Base-by-base conservation (phyloP, 37 sponge, comb jelly and placozoan species). In the Cladorhizidae sp. region DNA sequence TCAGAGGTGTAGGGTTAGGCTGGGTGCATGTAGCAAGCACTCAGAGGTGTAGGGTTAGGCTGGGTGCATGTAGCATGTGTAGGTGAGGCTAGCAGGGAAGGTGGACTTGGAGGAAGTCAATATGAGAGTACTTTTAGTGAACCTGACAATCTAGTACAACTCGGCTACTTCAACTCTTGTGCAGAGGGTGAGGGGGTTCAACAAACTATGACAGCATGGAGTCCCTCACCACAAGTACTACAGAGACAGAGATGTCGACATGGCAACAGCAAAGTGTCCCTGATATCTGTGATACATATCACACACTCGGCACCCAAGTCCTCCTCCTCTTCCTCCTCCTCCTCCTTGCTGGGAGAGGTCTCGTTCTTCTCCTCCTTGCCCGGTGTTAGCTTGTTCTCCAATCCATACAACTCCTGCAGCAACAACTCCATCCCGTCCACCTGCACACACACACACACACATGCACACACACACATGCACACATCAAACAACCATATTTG, bases 321-420 rank as follows among this genome's bases (percentile, higher is more conserved):
- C n/a, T 87, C 86, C 78, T 82, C 87, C 35, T 84, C 83, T 1
- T 86, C 87, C 43, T 68, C 70, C 3, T 80, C 71, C 49, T 69
- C 40, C 20, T 73, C 88, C 8, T 70, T 45, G 9, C 49, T 45
- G 49, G 49, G 49, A 9, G 49, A 45, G 49, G 5, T 9, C 8
- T 45, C 9, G 49, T 45, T 8, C 7, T 2, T 40, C 25, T n/a
- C 25, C 50, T 78, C 80, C 57, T 54, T 54, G 38, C 40, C 77
- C 9, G 62, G 65, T 26, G 77, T 49, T 8, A 55, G 68, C 75
- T 95, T 95, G 73, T 91, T 89, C 83, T 96, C 96, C 41, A 96
- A 70, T 14, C 96, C 93, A 82, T 96, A 96, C 18, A 96, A 80
- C 72, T 95, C 96, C 52, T 95, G 93, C n/a, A 96, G 81, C 0